These are phyloP conservation scores for Drosophila insularis DNA, from an alignment of 1,140 invertebrate genomes.

Conservation along the genomic window DNA sequence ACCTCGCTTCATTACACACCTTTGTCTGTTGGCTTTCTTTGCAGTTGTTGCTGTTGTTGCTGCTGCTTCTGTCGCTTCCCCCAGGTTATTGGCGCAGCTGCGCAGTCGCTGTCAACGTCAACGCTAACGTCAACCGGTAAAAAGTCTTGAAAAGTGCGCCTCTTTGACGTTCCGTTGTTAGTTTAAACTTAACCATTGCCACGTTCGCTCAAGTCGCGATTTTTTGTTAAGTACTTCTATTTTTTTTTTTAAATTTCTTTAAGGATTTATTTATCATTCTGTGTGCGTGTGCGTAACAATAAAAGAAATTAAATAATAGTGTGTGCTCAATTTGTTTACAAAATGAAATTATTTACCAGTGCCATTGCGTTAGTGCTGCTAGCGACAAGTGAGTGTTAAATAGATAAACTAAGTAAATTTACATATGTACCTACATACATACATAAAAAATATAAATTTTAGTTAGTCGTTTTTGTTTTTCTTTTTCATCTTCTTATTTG, in stretches of 20 bases:
- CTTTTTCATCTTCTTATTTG: slow-evolving; percentile 14
- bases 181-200: slow-evolving; percentile 80
- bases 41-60: slow-evolving; percentile 85
- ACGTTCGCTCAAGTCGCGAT: slow-evolving; percentile 70
- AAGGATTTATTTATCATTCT: slow-evolving; percentile 18
- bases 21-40: slow-evolving; percentile 84
- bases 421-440: too few relatives aligned
- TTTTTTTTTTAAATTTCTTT: slow-evolving; percentile 14
- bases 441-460: neutral
- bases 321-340: slow-evolving; percentile 10
- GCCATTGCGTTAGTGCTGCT: slow-evolving; percentile 71
- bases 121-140: slow-evolving; percentile 56
- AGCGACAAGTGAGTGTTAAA: slow-evolving; percentile 75
- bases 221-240: slow-evolving; percentile 39
- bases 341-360: slow-evolving; percentile 80
- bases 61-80: slow-evolving; percentile 14
- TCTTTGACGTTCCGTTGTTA: slow-evolving; percentile 69
- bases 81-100: slow-evolving; percentile 33
- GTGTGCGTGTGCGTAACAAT: neutral
- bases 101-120: slow-evolving; percentile 23
- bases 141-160: slow-evolving; percentile 82
- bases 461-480: slow-evolving; percentile 10
- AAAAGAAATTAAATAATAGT: slow-evolving; percentile 24
- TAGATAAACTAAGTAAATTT: slow-evolving; percentile 10
- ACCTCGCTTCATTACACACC: slow-evolving; percentile 57